These are phyloP conservation scores for Dinocampus coccinellae DNA, from an alignment of 2,888 invertebrate species.

Conservation along the genomic window DNA sequence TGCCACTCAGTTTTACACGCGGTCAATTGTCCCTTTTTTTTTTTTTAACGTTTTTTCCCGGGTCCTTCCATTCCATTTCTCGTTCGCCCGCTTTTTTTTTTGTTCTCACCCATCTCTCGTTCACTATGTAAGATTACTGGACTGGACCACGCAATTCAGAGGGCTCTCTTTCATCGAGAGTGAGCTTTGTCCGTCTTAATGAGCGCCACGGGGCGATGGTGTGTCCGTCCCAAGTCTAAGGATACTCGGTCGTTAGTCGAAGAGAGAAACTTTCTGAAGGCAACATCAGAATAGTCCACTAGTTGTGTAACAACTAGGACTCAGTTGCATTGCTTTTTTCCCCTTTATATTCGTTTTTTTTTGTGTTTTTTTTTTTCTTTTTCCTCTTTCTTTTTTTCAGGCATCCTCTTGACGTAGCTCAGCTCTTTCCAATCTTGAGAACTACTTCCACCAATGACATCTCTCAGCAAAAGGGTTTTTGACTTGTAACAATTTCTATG, in stretches of 20 bases:
- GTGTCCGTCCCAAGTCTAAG: conserved; percentile 43
- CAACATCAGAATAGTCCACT: conserved; percentile 22
- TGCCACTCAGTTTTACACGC: conserved; percentile 40
- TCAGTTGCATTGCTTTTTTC: not conserved
- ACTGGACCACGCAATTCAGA: conserved; percentile 35
- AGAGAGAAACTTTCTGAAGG: conserved; percentile 47
- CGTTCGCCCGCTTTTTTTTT: conserved; percentile 21
- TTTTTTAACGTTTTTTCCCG: conserved; percentile 19
- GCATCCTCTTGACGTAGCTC: conserved; percentile 11
- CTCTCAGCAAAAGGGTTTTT: conserved; percentile 18
- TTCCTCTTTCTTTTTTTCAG: not conserved
- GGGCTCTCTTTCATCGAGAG: conserved; percentile 46
- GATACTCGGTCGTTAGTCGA: conserved; percentile 53
- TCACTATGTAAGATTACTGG: conserved; percentile 40
- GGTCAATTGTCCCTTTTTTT: conserved; percentile 27
- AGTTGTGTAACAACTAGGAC: conserved; percentile 1
- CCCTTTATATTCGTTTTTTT: not conserved
- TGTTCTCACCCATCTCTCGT: conserved; percentile 13
- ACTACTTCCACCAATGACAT: conserved; percentile 18
- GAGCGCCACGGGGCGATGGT: conserved; percentile 44
- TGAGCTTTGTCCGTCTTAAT: conserved; percentile 56
- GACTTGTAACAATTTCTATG: conserved; percentile 11
- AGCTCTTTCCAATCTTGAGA: conserved; percentile 16
- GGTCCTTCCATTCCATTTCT: not conserved
- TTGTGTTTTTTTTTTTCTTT: not conserved